phyloP scores from a whole-genome alignment of 2,888 invertebrate genomes.

The Aphidius colemani region DNA sequence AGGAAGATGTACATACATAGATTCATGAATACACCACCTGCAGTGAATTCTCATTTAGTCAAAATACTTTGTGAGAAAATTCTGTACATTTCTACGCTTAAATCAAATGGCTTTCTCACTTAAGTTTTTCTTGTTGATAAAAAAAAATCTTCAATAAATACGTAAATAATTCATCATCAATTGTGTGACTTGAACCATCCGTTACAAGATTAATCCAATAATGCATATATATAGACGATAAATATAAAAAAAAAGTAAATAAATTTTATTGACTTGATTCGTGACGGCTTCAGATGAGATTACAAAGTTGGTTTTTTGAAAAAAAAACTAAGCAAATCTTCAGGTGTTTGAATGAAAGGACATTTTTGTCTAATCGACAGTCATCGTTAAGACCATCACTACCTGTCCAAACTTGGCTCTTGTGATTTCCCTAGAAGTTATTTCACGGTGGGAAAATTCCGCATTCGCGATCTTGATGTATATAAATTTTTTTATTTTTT shows the following conservation, averaged over 20 bases:
- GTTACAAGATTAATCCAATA: not conserved
- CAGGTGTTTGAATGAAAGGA: slow-evolving; percentile 12
- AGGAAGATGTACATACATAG: too few relatives aligned
- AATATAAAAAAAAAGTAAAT: slow-evolving; percentile 1
- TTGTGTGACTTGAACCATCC: not conserved
- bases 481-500: too few relatives aligned
- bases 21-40: slow-evolving; percentile 29
- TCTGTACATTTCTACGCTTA: slow-evolving; percentile 8
- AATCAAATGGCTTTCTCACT: slow-evolving; percentile 9
- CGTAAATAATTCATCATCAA: not conserved
- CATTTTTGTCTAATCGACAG: slow-evolving; percentile 15
- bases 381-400: slow-evolving; percentile 15
- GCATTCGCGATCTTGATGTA: slow-evolving; percentile 23
- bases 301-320: slow-evolving; percentile 1
- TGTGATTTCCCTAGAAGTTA: slow-evolving; percentile 27
- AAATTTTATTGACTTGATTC: slow-evolving; percentile 1
- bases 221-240: slow-evolving; percentile 3
- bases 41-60: slow-evolving; percentile 32
- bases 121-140: not conserved
- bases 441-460: slow-evolving; percentile 28
- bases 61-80: slow-evolving; percentile 36
- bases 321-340: slow-evolving; percentile 9
- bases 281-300: not conserved
- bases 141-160: not conserved
- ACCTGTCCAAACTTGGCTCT: slow-evolving; percentile 17